Evolutionary conservation across 92 coral and sea anemone species (phyloP), one percentile per base, ranked within the genome.

Genomic region (Pocillopora grandis): DNA sequence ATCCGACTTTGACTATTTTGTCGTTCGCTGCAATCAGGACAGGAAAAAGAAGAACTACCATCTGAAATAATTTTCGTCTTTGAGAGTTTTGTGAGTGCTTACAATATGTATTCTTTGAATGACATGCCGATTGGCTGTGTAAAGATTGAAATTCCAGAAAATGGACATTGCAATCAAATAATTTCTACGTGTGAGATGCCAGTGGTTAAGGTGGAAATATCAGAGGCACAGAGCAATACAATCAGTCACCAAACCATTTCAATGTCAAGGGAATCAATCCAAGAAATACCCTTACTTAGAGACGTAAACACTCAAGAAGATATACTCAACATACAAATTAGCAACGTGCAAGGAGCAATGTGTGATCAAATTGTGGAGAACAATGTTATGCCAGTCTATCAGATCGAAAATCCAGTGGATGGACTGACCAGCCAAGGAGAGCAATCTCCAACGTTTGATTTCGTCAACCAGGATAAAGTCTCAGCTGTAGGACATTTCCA

Each of bases 271-370:
- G 64, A 67, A 18, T 17, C 69, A 3, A 35, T 56, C 27, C 23
- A 81, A 59, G 58, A 36, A 37, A 60, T 16, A 58, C 42, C 59
- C 68, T 80, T 75, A 11, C 11, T 80, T 55, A 66, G 27, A 80
- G 75, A 80, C 58, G 21, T 35, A 10, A 18, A 21, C 37, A 16
- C 49, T 27, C 69, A 70, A 5, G 35, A 72, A 31, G 58, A 78
- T 23, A 42, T 78, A 27, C 12, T 78, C 2, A 64, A 42, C 72
- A 78, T 78, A 5, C 72, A 78, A 37, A 78, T 78, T 37, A 78
- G 71, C 37, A 42, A 78, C 33, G 62, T 78, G 20, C 82, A 78
- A 78, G 82, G 82, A n/a, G n/a, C 82, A 78, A 18, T n/a, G 10
- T 20, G 18, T 21, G 12, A 15, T 42, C 59, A 78, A 31, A 60